Conservation (phyloP, 2,888 invertebrate genomes). For the Cremastinae sp. region DNA sequence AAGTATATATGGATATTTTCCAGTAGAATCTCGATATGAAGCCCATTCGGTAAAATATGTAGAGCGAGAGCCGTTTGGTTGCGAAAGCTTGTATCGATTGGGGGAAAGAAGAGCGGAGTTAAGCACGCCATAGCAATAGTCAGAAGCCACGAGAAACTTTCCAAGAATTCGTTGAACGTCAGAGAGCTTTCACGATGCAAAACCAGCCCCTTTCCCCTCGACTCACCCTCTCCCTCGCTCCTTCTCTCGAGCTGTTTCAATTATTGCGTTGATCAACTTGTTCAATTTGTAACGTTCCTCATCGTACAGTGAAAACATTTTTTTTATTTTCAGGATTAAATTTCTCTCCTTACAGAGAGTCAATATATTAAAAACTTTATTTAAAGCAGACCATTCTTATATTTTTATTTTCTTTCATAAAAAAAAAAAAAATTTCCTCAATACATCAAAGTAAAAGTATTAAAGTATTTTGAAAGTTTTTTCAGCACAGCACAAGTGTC, state of each 20-base stretch:
- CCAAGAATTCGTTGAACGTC: conserved; percentile 30
- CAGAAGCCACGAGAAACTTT: conserved; percentile 42
- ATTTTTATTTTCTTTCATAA: too few relatives aligned
- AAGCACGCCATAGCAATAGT: conserved; percentile 3
- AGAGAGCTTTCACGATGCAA: neutral
- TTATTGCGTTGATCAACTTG: neutral
- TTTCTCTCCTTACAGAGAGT: too few relatives aligned
- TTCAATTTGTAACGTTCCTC: too few relatives aligned
- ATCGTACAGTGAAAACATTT: neutral
- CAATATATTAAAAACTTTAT: too few relatives aligned
- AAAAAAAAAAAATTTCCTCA: too few relatives aligned
- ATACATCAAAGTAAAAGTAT: too few relatives aligned
- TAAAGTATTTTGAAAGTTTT: too few relatives aligned
- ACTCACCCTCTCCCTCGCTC: neutral
- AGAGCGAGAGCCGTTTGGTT: neutral
- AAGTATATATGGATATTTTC: neutral
- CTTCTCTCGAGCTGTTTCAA: neutral
- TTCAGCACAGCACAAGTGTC: too few relatives aligned
- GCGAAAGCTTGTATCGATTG: conserved; percentile 28
- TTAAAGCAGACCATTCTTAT: too few relatives aligned
- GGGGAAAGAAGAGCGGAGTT: conserved; percentile 5
- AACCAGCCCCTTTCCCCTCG: too few relatives aligned
- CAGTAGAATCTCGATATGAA: neutral
- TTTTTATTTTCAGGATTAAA: neutral
- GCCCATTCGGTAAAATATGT: neutral